phyloP scores from a whole-genome alignment of 2,888 invertebrate species.

The Archips xylosteana region DNA sequence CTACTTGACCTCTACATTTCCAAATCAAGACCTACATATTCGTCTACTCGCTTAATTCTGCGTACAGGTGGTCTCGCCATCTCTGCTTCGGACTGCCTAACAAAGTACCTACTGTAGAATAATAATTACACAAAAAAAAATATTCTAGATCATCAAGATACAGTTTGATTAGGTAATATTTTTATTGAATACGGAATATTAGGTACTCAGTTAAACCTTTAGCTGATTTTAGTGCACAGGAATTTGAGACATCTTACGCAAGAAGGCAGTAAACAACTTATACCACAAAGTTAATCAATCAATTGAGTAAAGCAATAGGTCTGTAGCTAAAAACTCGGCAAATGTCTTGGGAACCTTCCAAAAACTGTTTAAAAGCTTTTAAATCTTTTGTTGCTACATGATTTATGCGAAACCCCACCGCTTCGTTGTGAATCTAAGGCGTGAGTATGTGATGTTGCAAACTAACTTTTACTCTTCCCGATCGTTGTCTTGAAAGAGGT shows the following conservation, averaged over 20 bases:
- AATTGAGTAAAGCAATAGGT: neutral
- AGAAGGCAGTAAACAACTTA: neutral
- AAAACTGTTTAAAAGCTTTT: neutral
- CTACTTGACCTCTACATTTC: too few species aligned
- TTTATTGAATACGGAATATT: too few species aligned
- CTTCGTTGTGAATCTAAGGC: neutral
- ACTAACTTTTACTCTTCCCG: conserved; percentile 12
- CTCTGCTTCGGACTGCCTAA: too few species aligned
- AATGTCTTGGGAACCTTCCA: neutral
- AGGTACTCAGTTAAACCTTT: too few species aligned
- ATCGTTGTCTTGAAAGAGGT: neutral
- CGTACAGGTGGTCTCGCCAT: too few species aligned
- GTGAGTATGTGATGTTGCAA: neutral
- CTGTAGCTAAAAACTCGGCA: neutral
- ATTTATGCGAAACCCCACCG: neutral
- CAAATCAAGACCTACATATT: too few species aligned
- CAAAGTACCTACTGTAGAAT: too few species aligned
- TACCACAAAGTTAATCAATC: neutral
- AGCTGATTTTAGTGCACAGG: neutral
- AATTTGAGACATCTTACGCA: neutral
- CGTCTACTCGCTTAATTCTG: too few species aligned
- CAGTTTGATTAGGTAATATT: too few species aligned
- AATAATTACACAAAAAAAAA: too few species aligned
- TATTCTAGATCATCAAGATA: too few species aligned
- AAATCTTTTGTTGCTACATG: conserved; percentile 2